Percentiles rank a stretch among this genome's conserved stretches.
These are phyloP conservation scores for Pterostichus niger DNA, from an alignment of 2,888 invertebrate genomes.

Conservation along the genomic window DNA sequence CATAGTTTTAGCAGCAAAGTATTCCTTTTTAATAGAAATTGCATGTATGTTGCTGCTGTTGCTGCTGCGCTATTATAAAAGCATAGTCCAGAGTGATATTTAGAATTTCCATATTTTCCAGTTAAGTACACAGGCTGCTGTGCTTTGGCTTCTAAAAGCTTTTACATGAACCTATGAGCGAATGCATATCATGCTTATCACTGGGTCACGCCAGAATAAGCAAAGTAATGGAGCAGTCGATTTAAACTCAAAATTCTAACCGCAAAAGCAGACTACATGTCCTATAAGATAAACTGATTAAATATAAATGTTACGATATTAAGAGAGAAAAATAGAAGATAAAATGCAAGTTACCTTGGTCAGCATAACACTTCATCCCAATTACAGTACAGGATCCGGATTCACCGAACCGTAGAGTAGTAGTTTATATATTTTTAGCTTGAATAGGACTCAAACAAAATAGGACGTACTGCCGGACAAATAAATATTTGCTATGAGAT, in stretches of 20 bases:
- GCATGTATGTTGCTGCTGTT: not conserved
- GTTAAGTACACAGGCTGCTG: not conserved
- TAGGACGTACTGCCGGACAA: no score
- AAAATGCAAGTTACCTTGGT: no score
- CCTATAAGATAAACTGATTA: not conserved
- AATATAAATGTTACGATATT: no score
- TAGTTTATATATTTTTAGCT: no score
- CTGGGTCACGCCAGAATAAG: not conserved
- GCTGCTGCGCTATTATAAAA: not conserved
- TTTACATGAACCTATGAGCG: constrained; percentile 8
- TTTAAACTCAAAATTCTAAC: not conserved
- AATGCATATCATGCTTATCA: not conserved
- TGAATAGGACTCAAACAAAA: no score
- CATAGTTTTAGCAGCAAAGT: no score
- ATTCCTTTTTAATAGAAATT: constrained; percentile 11
- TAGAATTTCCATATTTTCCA: constrained; percentile 32
- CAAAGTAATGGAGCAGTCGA: constrained; percentile 15
- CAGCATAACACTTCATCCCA: no score
- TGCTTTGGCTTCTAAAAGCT: not conserved
- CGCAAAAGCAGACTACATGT: not conserved
- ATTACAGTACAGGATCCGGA: no score
- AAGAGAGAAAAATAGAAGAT: no score
- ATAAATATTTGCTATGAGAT: no score
- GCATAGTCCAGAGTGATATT: not conserved
- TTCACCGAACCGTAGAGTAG: no score